Percentiles rank a stretch among this genome's conserved stretches.
Conservation (phyloP, 2,888 invertebrate genomes). For the Parthenolecanium corni region DNA sequence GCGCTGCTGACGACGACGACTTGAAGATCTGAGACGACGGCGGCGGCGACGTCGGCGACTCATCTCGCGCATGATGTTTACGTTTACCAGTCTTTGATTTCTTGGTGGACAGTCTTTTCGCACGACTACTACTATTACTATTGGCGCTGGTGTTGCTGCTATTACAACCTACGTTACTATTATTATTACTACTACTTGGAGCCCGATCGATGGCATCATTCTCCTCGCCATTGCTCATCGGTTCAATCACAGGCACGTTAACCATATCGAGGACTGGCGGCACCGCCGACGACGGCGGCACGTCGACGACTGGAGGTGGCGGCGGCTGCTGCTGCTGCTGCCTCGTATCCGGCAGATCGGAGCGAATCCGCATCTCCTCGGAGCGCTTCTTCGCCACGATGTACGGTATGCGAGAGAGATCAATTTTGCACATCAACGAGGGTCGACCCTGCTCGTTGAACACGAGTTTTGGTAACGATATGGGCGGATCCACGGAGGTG, state of each 20-base stretch:
- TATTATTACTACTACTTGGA: neutral
- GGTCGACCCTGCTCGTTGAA: constrained; percentile 32
- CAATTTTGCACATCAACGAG: constrained; percentile 40
- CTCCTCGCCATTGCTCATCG: neutral
- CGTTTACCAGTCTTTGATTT: constrained; percentile 13
- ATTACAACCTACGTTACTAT: neutral
- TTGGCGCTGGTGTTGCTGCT: too few relatives aligned
- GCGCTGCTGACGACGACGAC: neutral
- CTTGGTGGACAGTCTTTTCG: constrained; percentile 6
- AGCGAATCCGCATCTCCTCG: constrained; percentile 43
- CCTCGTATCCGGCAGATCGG: constrained; percentile 44
- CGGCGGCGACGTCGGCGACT: neutral
- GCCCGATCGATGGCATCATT: neutral
- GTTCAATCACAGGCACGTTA: constrained; percentile 7
- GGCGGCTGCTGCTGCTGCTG: constrained; percentile 34
- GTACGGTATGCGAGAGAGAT: constrained; percentile 37
- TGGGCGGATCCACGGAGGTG: neutral
- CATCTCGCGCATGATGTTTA: constrained; percentile 1
- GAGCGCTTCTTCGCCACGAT: constrained; percentile 39
- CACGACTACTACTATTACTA: neutral
- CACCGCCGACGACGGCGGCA: neutral
- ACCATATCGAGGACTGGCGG: neutral
- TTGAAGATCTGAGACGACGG: neutral
- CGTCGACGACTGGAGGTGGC: neutral
- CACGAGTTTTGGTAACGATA: constrained; percentile 6